Evolutionary conservation across 2,113 vertebrate species (phyloP).

Genomic region (Silurus meridionalis): DNA sequence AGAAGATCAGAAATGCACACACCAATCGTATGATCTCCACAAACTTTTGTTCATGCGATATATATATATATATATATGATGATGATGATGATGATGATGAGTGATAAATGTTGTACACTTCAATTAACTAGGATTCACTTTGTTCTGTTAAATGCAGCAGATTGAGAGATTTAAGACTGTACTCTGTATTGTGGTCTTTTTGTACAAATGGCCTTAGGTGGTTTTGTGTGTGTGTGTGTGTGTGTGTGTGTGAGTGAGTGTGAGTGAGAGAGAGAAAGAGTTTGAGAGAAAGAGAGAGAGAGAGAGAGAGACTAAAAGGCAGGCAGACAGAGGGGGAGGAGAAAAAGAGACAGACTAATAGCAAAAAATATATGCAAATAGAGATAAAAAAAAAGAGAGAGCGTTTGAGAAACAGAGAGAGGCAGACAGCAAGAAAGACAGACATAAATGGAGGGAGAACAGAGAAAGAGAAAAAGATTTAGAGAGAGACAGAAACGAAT

Average conservation of each 20-base stretch:
- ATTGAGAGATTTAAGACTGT: background rate
- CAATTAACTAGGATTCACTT: background rate
- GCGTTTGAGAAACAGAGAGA: background rate
- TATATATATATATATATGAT: no score
- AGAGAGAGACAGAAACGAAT: background rate
- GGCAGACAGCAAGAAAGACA: background rate
- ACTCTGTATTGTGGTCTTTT: background rate
- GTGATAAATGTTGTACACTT: background rate
- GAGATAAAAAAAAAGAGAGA: no score
- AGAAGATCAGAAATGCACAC: no score
- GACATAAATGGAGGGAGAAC: background rate
- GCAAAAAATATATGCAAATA: no score
- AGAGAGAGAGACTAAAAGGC: no score
- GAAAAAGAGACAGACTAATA: background rate
- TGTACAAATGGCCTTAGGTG: background rate
- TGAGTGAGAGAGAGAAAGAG: background rate
- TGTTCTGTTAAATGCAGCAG: background rate
- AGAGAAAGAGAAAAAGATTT: background rate
- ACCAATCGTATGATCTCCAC: no score
- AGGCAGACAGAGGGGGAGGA: no score
- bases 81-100: background rate
- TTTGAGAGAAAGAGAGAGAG: background rate
- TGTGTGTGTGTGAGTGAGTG: background rate
- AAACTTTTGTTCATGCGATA: no score
- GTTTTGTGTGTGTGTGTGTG: background rate